These are phyloP conservation scores for Falco peregrinus DNA, from an alignment of 2,797 vertebrate genomes.

Conservation along the genomic window DNA sequence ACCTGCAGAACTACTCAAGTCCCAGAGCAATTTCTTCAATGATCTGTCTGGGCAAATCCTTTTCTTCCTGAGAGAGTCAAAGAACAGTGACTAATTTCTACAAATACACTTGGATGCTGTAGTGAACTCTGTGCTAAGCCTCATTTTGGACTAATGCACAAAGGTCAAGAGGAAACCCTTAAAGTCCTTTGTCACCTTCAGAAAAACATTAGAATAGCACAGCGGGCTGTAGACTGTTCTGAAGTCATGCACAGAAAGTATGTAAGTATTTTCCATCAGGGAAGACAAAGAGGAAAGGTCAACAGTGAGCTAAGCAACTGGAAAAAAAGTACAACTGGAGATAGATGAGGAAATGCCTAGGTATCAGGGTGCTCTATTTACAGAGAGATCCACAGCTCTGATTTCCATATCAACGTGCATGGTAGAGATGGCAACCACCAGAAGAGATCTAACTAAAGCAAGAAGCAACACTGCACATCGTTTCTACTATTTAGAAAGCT, in stretches of 20 bases:
- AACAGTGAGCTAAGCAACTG: not conserved
- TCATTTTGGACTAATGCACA: not conserved
- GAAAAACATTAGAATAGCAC: not conserved
- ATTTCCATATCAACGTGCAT: not conserved
- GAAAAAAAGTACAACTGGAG: not conserved
- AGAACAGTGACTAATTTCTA: not conserved
- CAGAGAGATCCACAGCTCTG: not conserved
- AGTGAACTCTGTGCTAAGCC: not conserved
- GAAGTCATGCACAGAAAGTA: not conserved
- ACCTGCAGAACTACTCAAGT: not conserved
- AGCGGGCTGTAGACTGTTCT: not conserved
- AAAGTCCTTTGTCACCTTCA: not conserved
- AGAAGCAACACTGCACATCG: not conserved
- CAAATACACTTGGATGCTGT: not conserved
- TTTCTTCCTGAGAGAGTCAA: not conserved
- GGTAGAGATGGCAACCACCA: not conserved
- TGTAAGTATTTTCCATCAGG: not conserved
- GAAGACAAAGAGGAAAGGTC: conserved; percentile 1
- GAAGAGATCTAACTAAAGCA: not conserved
- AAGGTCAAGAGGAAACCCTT: not conserved
- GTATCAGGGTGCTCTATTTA: not conserved
- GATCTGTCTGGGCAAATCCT: not conserved
- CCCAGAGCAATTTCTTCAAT: not conserved
- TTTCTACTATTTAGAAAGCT: not conserved
- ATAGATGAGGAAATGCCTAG: not conserved